phyloP scores from a whole-genome alignment of 2,888 invertebrate species.

The Cephus runcator region DNA sequence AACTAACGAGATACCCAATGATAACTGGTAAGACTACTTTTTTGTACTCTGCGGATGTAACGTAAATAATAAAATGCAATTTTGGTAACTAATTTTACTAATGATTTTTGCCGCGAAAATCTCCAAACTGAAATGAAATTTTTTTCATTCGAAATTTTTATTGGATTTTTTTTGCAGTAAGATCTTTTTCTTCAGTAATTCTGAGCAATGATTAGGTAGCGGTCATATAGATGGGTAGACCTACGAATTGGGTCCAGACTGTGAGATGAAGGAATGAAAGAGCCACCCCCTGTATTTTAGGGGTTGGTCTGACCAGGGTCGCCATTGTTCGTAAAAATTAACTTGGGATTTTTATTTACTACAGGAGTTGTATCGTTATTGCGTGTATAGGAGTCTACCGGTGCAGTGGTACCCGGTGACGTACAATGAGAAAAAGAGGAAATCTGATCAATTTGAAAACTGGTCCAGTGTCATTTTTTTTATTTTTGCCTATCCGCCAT shows the following conservation, averaged over 20 bases:
- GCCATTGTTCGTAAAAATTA: constrained; percentile 43
- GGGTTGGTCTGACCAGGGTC: not conserved
- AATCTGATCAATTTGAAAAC: not conserved
- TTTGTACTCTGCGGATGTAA: not conserved
- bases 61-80: not conserved
- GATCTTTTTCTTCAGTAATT: not conserved
- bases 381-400: too few species aligned
- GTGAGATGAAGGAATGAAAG: too few species aligned
- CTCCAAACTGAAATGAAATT: not conserved
- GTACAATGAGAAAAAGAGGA: too few species aligned
- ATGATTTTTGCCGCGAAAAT: rapidly evolving
- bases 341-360: constrained; percentile 44
- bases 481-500: not conserved
- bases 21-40: not conserved
- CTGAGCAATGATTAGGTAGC: not conserved
- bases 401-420: too few species aligned
- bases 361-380: not conserved
- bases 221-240: too few species aligned
- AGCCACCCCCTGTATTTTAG: too few species aligned
- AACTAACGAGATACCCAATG: not conserved
- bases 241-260: too few species aligned
- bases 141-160: not conserved
- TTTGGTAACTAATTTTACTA: not conserved
- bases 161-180: not conserved
- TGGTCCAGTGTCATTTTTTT: not conserved